A percentile compares a stretch with the other conserved stretches of the same genome.
phyloP scores from a whole-genome alignment of 1,140 invertebrate genomes.

The Sesamia nonagrioides region DNA sequence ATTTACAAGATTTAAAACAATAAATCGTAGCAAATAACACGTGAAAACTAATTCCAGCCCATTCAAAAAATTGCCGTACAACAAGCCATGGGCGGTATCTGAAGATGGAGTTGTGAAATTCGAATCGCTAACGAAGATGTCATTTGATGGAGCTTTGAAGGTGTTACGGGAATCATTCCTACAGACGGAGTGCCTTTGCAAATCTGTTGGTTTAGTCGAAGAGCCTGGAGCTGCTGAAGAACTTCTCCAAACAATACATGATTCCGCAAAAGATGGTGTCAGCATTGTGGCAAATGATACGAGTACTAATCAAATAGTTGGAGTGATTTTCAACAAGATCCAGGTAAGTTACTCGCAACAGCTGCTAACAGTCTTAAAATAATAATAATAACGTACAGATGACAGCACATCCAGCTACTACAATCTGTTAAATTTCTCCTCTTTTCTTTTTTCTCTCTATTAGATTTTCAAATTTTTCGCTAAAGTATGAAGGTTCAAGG shows the following conservation, averaged over 20 bases:
- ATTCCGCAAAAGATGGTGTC: neutral
- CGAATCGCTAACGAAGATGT: neutral
- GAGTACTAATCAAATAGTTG: conserved; percentile 2
- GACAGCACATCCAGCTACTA: no score
- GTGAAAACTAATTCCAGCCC: neutral
- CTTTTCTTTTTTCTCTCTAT: no score
- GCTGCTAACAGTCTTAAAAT: no score
- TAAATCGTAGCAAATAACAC: no score
- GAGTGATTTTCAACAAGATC: neutral
- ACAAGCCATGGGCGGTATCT: neutral
- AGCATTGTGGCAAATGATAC: neutral
- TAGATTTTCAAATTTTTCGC: no score
- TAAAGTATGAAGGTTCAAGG: no score
- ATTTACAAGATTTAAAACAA: neutral
- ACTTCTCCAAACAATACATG: neutral
- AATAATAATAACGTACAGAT: no score
- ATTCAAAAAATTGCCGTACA: neutral
- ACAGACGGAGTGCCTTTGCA: neutral
- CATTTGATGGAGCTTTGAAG: neutral
- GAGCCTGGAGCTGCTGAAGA: conserved; percentile 6
- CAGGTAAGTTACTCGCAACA: neutral
- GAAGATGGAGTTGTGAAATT: conserved; percentile 7
- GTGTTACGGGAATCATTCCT: neutral
- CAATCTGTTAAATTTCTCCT: no score
- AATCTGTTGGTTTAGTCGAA: neutral